These are phyloP conservation scores for Scatophagus argus DNA, from an alignment of 2,113 vertebrate species.

Conservation along the genomic window DNA sequence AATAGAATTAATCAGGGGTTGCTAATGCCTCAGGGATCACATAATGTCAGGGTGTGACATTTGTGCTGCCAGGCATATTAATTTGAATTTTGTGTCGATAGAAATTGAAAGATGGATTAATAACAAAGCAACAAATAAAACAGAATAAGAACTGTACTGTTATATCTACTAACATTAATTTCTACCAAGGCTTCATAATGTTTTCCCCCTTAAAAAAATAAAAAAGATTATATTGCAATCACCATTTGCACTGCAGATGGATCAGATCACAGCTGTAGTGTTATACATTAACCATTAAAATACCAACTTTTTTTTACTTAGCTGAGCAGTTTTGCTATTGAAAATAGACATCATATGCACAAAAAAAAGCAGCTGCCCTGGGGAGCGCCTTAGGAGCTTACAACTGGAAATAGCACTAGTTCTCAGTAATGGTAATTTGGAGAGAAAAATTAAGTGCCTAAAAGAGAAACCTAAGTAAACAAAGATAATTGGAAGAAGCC, in stretches of 20 bases:
- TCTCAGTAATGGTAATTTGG: neutral
- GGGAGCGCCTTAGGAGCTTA: neutral
- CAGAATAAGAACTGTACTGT: neutral
- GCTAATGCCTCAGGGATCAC: conserved; percentile 23
- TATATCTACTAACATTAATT: neutral
- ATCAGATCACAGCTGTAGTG: neutral
- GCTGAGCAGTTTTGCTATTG: neutral
- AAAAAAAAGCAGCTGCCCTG: neutral
- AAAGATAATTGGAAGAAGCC: neutral
- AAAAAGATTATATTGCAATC: neutral
- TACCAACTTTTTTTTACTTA: neutral
- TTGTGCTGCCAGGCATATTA: conserved; percentile 27
- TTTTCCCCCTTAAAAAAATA: neutral
- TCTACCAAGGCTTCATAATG: neutral
- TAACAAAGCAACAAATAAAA: conserved; percentile 14
- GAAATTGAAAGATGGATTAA: conserved; percentile 33
- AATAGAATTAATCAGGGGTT: conserved; percentile 54
- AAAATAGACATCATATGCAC: neutral
- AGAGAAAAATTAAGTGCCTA: neutral
- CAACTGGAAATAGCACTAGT: neutral
- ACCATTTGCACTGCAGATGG: neutral
- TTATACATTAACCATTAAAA: neutral
- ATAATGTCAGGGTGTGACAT: conserved; percentile 33
- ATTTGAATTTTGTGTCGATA: conserved; percentile 40
- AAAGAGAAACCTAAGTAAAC: neutral